Conservation (phyloP, 2,888 invertebrate species). For the Pristionchus japonicus region DNA sequence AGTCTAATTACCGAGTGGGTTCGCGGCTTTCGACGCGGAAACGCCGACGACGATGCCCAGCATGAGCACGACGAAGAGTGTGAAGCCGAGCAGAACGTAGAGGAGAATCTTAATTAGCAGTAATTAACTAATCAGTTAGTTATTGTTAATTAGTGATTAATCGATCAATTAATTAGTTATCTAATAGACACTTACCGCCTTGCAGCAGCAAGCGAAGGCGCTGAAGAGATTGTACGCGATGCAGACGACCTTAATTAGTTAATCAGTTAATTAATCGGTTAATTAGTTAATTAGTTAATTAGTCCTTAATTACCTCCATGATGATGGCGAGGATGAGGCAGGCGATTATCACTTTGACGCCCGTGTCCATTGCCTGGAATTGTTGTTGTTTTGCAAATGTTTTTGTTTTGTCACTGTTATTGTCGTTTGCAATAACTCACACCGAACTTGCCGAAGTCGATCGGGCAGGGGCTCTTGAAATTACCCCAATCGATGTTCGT, state of each 20-base stretch:
- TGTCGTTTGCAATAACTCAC: too few species aligned
- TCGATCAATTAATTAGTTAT: neutral
- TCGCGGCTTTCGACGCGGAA: too few species aligned
- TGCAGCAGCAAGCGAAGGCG: constrained; percentile 29
- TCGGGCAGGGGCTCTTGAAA: neutral
- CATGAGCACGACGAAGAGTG: neutral
- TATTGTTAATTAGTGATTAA: neutral
- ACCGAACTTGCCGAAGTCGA: neutral
- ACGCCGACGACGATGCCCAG: neutral
- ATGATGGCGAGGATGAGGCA: constrained; percentile 19
- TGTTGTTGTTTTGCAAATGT: too few species aligned
- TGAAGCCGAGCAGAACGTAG: constrained; percentile 19
- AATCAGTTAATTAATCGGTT: neutral
- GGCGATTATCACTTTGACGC: neutral
- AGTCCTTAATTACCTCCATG: neutral
- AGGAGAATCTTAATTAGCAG: neutral
- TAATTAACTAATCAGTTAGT: neutral
- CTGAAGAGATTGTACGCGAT: neutral
- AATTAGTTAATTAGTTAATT: neutral
- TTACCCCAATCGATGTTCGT: too few species aligned
- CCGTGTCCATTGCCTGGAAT: neutral
- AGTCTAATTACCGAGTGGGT: too few species aligned
- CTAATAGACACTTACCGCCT: neutral
- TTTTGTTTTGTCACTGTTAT: too few species aligned
- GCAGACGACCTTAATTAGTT: neutral